Evolutionary conservation across 2,797 vertebrate genomes (phyloP).

Genomic region (Cuniculus paca): DNA sequence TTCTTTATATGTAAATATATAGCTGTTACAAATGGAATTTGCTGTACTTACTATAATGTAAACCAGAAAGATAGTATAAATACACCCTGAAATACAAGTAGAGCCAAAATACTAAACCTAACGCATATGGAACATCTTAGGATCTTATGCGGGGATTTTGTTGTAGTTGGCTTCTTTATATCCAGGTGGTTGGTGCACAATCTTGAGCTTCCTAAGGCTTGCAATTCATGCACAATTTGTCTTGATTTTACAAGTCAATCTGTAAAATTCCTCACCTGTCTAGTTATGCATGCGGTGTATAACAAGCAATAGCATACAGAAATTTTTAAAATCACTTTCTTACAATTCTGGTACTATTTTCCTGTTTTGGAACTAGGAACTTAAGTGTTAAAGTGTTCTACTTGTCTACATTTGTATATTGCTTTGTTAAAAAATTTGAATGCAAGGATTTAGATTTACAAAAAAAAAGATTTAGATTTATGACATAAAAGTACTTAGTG

Average conservation of each 20-base stretch:
- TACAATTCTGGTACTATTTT: constrained; percentile 9
- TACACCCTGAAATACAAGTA: not conserved
- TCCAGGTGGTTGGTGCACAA: not conserved
- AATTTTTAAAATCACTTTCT: constrained; percentile 4
- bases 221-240: constrained; percentile 16
- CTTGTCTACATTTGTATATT: not conserved
- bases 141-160: not conserved
- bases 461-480: not conserved
- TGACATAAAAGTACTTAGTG: not conserved
- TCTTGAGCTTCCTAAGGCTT: not conserved
- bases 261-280: constrained; percentile 31
- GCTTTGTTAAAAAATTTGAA: not conserved
- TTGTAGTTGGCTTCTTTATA: not conserved
- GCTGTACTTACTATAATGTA: not conserved
- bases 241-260: constrained; percentile 15
- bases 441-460: not conserved
- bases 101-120: not conserved
- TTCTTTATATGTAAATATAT: not conserved
- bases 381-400: not conserved
- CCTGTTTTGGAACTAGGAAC: not conserved
- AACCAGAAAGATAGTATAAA: not conserved
- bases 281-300: not conserved
- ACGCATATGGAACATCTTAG: not conserved
- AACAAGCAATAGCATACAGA: not conserved
- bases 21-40: not conserved